Percentiles rank a stretch among this genome's conserved stretches.
These are phyloP conservation scores for Acholoe squamosa DNA, from an alignment of 2,888 invertebrate species.

Conservation along the genomic window DNA sequence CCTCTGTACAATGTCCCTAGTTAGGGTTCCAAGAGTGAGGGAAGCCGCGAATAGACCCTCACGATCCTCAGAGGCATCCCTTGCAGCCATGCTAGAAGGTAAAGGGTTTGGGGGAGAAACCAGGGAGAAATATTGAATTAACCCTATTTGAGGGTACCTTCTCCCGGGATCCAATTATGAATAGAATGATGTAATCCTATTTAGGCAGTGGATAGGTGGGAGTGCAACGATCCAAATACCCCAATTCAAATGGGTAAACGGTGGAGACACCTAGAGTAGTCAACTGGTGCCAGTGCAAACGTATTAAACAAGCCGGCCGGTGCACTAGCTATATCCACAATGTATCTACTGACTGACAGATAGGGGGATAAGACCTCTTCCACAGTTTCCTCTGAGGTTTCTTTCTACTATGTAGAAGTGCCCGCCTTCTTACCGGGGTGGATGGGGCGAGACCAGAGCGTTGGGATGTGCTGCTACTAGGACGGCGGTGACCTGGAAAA, in stretches of 20 bases:
- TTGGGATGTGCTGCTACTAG: neutral
- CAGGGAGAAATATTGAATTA: no score
- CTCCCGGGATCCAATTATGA: neutral
- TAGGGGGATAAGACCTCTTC: neutral
- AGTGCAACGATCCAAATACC: no score
- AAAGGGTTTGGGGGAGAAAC: no score
- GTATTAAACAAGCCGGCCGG: no score
- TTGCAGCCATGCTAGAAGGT: neutral
- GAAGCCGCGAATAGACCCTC: neutral
- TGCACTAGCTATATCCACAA: no score
- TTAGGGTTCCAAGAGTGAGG: neutral
- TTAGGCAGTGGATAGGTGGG: no score
- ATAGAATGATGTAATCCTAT: no score
- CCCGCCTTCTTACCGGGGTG: neutral
- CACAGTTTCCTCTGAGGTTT: neutral
- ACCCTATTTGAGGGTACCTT: neutral
- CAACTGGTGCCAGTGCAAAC: no score
- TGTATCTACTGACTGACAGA: neutral
- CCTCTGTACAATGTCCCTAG: neutral
- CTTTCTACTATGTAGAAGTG: neutral
- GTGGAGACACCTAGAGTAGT: no score
- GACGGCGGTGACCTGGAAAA: conserved; percentile 5
- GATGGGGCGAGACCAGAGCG: neutral
- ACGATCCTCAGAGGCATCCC: neutral
- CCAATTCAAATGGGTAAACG: no score